These are phyloP conservation scores for Bombus superbus DNA, from an alignment of 1,140 invertebrate species.

Conservation along the genomic window DNA sequence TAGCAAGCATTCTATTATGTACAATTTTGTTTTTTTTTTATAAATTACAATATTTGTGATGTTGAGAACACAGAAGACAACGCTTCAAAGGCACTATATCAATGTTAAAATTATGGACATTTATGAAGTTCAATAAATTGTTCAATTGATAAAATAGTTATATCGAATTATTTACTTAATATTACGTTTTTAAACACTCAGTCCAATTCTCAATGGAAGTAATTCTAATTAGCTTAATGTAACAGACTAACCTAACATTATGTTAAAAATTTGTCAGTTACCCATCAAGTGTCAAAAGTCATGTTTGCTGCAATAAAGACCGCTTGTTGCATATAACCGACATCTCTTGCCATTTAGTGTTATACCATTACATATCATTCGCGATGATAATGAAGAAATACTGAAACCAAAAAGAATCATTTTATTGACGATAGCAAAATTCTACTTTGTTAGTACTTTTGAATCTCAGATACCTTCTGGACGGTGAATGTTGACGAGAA, in stretches of 20 bases:
- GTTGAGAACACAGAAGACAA: background rate
- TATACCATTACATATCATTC: conserved; percentile 52
- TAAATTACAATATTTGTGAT: background rate
- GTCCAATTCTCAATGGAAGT: background rate
- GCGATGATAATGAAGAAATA: conserved; percentile 39
- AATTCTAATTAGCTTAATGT: background rate
- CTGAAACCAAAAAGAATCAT: conserved; percentile 39
- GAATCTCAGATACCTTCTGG: conserved; percentile 62
- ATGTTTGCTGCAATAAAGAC: conserved; percentile 68
- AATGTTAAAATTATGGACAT: background rate
- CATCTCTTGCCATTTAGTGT: conserved; percentile 68
- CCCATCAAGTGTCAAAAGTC: conserved; percentile 54
- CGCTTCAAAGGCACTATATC: conserved; percentile 2
- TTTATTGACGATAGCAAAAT: conserved; percentile 4
- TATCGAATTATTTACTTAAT: background rate
- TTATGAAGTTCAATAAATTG: conserved; percentile 17
- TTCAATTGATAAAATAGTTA: background rate
- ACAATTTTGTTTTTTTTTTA: background rate
- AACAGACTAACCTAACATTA: background rate
- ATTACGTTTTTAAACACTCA: background rate
- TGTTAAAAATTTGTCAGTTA: background rate
- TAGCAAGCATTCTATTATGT: background rate
- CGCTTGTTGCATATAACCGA: conserved; percentile 55
- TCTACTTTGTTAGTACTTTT: background rate
- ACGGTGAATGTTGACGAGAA: conserved; percentile 1